A percentile compares a stretch with the other conserved stretches of the same genome.
Evolutionary conservation across 2,888 invertebrate genomes (phyloP).

Genomic region (Ophioninae sp.): DNA sequence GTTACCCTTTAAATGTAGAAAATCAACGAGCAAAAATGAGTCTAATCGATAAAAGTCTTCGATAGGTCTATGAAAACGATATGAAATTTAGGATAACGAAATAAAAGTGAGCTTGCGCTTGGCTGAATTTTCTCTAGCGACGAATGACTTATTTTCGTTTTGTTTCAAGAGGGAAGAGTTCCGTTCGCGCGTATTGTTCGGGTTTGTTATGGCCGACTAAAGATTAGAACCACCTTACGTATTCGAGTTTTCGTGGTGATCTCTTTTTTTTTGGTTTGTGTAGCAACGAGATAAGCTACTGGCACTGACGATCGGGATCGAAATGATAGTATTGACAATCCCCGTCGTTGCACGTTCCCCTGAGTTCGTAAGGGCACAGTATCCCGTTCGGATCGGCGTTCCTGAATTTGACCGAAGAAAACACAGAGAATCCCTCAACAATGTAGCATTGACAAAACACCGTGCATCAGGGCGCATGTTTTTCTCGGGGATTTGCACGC

Average conservation of each 20-base stretch:
- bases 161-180: slow-evolving; percentile 19
- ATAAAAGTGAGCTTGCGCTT: background rate
- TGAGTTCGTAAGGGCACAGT: slow-evolving; percentile 79
- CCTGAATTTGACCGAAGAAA: slow-evolving; percentile 72
- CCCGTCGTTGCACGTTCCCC: slow-evolving; percentile 79
- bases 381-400: slow-evolving; percentile 76
- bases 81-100: background rate
- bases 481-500: background rate
- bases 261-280: slow-evolving; percentile 62
- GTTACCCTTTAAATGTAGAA: background rate
- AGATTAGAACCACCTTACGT: slow-evolving; percentile 79
- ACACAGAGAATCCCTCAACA: slow-evolving; percentile 63
- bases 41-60: background rate
- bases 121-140: slow-evolving; percentile 17
- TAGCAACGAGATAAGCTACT: slow-evolving; percentile 67
- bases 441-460: slow-evolving; percentile 31
- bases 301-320: slow-evolving; percentile 68
- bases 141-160: slow-evolving; percentile 1
- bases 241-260: slow-evolving; percentile 70
- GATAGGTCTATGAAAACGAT: background rate
- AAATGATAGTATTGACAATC: slow-evolving; percentile 78
- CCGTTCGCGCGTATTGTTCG: slow-evolving; percentile 22
- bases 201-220: slow-evolving; percentile 61
- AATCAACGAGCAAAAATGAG: background rate
- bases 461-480: slow-evolving; percentile 1